Evolutionary conservation across 2,888 invertebrate genomes (phyloP), one percentile per base, ranked within the genome.

Genomic region (Drosophila prolongata): DNA sequence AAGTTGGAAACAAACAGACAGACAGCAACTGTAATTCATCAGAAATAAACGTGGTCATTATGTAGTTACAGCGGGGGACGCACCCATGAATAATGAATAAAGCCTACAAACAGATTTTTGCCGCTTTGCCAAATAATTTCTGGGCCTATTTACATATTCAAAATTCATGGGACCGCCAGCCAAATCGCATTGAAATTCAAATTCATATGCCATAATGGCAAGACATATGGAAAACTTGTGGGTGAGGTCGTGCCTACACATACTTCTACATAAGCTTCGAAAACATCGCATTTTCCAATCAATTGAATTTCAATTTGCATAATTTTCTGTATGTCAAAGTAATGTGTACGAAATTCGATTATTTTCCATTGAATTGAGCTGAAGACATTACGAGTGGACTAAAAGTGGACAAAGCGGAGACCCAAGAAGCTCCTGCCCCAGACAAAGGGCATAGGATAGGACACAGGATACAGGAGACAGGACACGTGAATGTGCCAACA

Each of bases 281-380:
- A 69, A 74, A 65, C 57, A 64, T 75, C 75, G 73, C 69, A 85
- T 85, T 89, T 85, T 88, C 89, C 85, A 89, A 89, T 89, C 85
- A 85, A 85, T 85, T 85, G 89, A 85, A 85, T 86, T 85, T 82
- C 85, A 88, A 85, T 85, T 85, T 85, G 88, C 85, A 85, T 85
- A 89, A 85, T 89, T 85, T 87, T 66, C 69, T 75, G 54, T 82
- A 85, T 86, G 85, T 86, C 88, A 86, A 82, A 72, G 87, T 85
- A 87, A 89, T 89, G 88, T 78, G 61, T 71, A 77, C 86, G 75
- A 85, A 85, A 89, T 86, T 89, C 89, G 89, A 85, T 85, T 85
- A 89, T 86, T 88, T 89, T 85, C 88, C 88, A 88, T 89, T 85
- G 89, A 89, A 86, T 79, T 89, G 83, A 88, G 62, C 89, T 71